phyloP scores from a whole-genome alignment of 2,113 vertebrate species.

The Podocnemis expansa region DNA sequence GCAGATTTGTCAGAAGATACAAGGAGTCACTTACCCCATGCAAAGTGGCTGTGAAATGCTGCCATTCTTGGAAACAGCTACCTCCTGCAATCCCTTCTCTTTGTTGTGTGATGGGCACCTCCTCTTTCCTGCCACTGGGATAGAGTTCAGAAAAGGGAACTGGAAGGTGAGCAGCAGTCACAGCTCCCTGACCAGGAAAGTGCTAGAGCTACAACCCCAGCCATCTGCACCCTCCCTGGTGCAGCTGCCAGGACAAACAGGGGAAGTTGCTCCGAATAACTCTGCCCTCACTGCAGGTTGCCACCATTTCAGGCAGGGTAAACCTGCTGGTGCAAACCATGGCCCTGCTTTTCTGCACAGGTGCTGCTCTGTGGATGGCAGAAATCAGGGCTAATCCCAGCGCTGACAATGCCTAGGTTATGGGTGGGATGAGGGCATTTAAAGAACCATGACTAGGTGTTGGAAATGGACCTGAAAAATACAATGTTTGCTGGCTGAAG shows the following conservation, averaged over 20 bases:
- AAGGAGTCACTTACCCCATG: neutral
- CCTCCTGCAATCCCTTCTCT: slow-evolving; percentile 26
- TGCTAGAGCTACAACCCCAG: neutral
- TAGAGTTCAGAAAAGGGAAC: neutral
- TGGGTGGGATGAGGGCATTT: neutral
- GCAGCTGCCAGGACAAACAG: neutral
- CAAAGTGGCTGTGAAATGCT: slow-evolving; percentile 19
- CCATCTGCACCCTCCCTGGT: neutral
- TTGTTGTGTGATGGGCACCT: slow-evolving; percentile 1
- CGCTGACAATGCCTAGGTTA: neutral
- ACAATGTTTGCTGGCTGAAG: neutral
- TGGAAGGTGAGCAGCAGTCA: neutral
- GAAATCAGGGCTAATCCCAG: neutral
- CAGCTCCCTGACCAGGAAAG: neutral
- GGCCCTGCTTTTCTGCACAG: slow-evolving; percentile 38
- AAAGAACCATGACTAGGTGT: neutral
- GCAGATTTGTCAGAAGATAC: too few species aligned
- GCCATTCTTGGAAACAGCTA: neutral
- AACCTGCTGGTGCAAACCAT: slow-evolving; percentile 46
- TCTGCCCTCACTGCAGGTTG: neutral
- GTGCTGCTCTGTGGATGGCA: slow-evolving; percentile 39
- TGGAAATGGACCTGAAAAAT: neutral
- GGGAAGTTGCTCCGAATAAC: neutral
- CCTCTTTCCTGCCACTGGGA: neutral
- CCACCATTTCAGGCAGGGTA: neutral